Percentiles rank a stretch among this genome's conserved stretches.
Evolutionary conservation across 2,113 vertebrate genomes (phyloP).

Genomic region (Rana temporaria): DNA sequence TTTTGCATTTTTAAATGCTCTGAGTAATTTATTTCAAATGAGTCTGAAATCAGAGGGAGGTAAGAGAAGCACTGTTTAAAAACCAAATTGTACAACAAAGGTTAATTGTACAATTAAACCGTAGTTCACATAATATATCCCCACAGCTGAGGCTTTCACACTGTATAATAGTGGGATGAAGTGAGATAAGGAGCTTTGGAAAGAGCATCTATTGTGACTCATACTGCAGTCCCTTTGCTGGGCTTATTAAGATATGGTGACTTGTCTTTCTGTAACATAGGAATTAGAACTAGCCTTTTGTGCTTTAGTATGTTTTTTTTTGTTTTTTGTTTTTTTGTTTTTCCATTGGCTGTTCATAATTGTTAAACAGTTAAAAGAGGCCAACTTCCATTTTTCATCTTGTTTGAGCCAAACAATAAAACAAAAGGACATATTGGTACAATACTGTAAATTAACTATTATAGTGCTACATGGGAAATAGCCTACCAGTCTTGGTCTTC

Average conservation of each 20-base stretch:
- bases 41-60: conserved; percentile 25
- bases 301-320: not conserved
- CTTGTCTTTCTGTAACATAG: conserved; percentile 29
- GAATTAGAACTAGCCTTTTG: conserved; percentile 31
- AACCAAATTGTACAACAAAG: conserved; percentile 52
- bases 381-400: not conserved
- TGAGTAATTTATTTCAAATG: conserved; percentile 48
- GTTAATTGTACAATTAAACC: conserved; percentile 56
- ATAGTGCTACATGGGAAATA: no score
- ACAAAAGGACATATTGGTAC: no score
- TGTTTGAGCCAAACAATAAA: not conserved
- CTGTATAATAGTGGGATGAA: conserved; percentile 51
- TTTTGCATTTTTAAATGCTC: conserved; percentile 52
- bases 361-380: not conserved
- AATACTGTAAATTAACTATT: no score
- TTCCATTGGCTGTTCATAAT: not conserved
- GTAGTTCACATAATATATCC: conserved; percentile 54
- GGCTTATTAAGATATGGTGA: conserved; percentile 45
- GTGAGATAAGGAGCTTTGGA: conserved; percentile 37
- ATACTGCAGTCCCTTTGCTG: conserved; percentile 28
- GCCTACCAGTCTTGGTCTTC: no score
- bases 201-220: conserved; percentile 45
- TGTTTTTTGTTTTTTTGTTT: not conserved
- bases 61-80: conserved; percentile 45
- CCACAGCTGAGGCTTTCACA: conserved; percentile 53